phyloP scores from a whole-genome alignment of 2,113 vertebrate genomes.

The Corythornis cristatus region DNA sequence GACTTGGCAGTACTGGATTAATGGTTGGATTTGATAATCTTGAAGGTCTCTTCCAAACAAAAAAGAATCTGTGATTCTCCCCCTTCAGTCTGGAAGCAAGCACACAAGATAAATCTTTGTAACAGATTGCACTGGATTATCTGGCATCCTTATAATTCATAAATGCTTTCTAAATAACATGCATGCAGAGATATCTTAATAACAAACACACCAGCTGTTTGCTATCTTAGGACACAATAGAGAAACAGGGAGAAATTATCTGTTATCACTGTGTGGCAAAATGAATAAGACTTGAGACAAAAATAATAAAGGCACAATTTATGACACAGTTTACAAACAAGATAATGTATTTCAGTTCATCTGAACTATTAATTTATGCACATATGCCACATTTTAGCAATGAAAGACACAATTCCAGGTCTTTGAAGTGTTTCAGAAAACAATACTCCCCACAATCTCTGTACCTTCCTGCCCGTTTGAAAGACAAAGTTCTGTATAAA shows the following conservation, averaged over 20 bases:
- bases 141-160: background rate
- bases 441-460: background rate
- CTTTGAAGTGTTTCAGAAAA: background rate
- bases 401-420: background rate
- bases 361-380: background rate
- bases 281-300: background rate
- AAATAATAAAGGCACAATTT: background rate
- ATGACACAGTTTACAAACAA: background rate
- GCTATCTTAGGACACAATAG: background rate
- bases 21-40: too few species aligned
- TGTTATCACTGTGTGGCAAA: background rate
- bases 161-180: background rate
- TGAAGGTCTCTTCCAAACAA: too few species aligned
- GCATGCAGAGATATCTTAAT: background rate
- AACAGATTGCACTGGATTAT: background rate
- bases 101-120: background rate
- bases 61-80: too few species aligned
- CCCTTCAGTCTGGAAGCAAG: background rate
- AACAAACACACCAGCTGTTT: slow-evolving; percentile 8
- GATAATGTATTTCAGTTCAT: background rate
- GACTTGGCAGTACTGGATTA: too few species aligned
- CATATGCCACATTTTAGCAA: background rate
- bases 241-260: background rate
- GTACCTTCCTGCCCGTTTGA: background rate
- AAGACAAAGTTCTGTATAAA: background rate